These are phyloP conservation scores for Gerris buenoi DNA, from an alignment of 1,140 invertebrate species.

Conservation along the genomic window DNA sequence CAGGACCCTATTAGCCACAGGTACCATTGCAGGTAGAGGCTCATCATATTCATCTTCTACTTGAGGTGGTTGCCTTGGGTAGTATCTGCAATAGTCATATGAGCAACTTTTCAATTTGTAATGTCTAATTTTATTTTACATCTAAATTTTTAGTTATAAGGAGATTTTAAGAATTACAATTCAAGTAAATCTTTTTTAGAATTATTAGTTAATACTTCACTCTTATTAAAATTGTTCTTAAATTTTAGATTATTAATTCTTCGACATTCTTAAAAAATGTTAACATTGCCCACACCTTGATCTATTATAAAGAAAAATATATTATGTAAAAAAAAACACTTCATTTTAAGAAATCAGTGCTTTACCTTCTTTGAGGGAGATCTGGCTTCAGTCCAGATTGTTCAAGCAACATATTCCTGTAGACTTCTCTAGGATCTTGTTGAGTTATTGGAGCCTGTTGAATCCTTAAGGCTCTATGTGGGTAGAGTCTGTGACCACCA, in stretches of 20 bases:
- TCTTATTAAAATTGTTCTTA: too few species aligned
- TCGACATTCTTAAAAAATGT: too few species aligned
- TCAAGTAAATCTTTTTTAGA: too few species aligned
- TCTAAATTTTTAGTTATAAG: too few species aligned
- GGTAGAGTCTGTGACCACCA: slow-evolving; percentile 27
- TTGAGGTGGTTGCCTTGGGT: slow-evolving; percentile 19
- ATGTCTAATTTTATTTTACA: too few species aligned
- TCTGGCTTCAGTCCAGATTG: slow-evolving; percentile 14
- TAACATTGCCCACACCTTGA: too few species aligned
- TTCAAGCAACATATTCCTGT: slow-evolving; percentile 14
- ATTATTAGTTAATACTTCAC: too few species aligned
- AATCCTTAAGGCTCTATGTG: slow-evolving; percentile 31
- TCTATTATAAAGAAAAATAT: too few species aligned
- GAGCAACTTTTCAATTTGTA: neutral
- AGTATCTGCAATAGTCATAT: slow-evolving; percentile 15
- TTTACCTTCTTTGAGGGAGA: neutral
- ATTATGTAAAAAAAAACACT: too few species aligned
- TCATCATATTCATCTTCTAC: slow-evolving; percentile 17
- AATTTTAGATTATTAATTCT: too few species aligned
- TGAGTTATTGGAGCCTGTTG: slow-evolving; percentile 12
- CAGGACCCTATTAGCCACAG: slow-evolving; percentile 24
- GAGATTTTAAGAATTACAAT: too few species aligned
- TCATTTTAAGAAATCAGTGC: too few species aligned
- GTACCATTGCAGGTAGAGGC: slow-evolving; percentile 19
- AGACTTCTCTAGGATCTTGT: slow-evolving; percentile 11